A percentile compares a stretch with the other conserved stretches of the same genome.
phyloP scores from a whole-genome alignment of 2,888 invertebrate genomes.

The Tupiocoris notatus region DNA sequence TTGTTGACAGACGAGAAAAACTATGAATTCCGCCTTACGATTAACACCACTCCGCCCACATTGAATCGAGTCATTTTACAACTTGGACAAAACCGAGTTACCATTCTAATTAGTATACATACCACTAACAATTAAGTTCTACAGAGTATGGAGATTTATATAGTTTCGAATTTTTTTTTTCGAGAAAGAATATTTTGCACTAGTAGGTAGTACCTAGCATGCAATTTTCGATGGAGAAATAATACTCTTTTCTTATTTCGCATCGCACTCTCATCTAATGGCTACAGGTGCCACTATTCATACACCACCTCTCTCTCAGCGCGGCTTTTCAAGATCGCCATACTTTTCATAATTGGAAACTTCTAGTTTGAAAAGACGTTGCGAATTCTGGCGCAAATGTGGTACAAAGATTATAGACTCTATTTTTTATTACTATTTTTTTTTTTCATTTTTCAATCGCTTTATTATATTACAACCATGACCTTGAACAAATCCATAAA shows the following conservation, averaged over 20 bases:
- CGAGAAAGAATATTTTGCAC: background rate
- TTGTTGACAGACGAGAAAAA: background rate
- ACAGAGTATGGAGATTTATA: background rate
- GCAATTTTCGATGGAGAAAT: background rate
- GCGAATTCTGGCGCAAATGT: slow-evolving; percentile 1
- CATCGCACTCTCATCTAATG: background rate
- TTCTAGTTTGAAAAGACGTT: background rate
- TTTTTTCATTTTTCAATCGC: slow-evolving; percentile 29
- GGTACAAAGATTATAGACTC: slow-evolving; percentile 21
- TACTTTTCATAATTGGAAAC: background rate
- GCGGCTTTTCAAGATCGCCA: background rate
- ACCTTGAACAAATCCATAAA: slow-evolving; percentile 15
- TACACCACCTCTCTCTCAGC: too few relatives aligned
- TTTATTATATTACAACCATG: slow-evolving; percentile 33
- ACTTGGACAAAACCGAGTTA: background rate
- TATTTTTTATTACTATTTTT: slow-evolving; percentile 6
- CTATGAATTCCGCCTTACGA: background rate
- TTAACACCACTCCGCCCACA: background rate
- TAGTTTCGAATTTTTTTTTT: background rate
- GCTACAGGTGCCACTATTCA: background rate
- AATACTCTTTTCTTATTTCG: background rate
- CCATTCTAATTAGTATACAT: background rate
- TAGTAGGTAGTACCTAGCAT: too few relatives aligned
- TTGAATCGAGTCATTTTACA: background rate
- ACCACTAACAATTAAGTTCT: background rate